Base-by-base conservation (phyloP, 2,888 invertebrate species). In the Eupithecia dodoneata region DNA sequence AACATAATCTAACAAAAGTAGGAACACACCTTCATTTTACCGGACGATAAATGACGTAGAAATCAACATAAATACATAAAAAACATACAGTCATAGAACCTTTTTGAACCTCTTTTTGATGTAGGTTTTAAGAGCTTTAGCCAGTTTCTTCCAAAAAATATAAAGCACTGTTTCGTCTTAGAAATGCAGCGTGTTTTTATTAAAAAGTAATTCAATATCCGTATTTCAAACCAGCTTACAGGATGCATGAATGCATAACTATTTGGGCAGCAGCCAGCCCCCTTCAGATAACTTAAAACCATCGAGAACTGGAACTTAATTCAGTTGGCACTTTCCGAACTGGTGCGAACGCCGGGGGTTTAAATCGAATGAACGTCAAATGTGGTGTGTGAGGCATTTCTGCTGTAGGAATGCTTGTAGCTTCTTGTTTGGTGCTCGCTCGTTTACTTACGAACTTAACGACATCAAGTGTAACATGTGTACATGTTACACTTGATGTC, bases 331-430 rank as follows among this genome's bases (percentile, higher is more conserved):
- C 87, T 91, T 88, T 85, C 84, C 83, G 83, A 89, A 90, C 88
- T 89, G 85, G 81, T 82, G 83, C 85, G 82, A 85, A 85, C 82
- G 42, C 66, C 15, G 15, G 41, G 87, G 89, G 87, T 90, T 90
- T 89, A 91, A 93, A 92, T 92, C 89, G 91, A 93, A 93, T 93
- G 89, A 92, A 91, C 88, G 92, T 93, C 92, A 92, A 87, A 91
- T 88, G 89, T 87, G 89, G 89, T 84, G 84, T 71, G 74, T 52
- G 63, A 74, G 66, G 78, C 66, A 59, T 75, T 75, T 7, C 41
- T 42, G 15, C 4, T 10, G 59, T 30, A 1, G 63, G 10, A 59
- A 30, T 63, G 63, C 30, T 63, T 63, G 30, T 63, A 63, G 63
- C 30, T 63, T 63, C 63, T 63, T 63, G 63, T 63, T 63, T 59